Conservation (phyloP, 2,113 vertebrate species). For the Cheirogaleus medius region DNA sequence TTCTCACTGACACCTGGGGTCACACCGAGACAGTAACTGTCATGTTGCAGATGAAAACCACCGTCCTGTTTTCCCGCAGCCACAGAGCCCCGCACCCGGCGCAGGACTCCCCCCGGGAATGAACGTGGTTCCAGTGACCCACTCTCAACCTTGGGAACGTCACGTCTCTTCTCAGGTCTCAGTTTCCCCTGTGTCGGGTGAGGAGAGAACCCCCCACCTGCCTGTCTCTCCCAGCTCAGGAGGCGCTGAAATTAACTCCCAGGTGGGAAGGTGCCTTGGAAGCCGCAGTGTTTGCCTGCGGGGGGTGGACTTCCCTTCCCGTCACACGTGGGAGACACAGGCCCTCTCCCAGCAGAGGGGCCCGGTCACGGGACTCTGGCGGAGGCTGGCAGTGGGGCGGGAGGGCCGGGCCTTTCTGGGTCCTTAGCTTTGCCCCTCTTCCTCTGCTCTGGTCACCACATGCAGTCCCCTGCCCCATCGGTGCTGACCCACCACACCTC, state of each 20-base stretch:
- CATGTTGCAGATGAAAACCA: too few relatives aligned
- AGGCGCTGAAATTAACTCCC: background rate
- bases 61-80: rapidly evolving
- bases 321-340: rapidly evolving
- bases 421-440: background rate
- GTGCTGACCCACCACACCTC: background rate
- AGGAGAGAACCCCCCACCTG: background rate
- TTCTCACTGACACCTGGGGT: background rate
- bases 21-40: background rate
- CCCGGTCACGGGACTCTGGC: background rate
- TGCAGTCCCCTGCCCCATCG: background rate
- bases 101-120: background rate
- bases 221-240: background rate
- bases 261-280: background rate
- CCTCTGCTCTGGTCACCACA: background rate
- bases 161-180: background rate
- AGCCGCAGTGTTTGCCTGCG: background rate
- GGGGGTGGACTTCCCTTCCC: background rate
- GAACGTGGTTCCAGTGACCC: rapidly evolving
- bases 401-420: background rate
- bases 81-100: rapidly evolving
- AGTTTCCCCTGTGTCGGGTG: too few relatives aligned
- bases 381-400: background rate
- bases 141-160: background rate
- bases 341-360: rapidly evolving